phyloP scores from a whole-genome alignment of 2,888 invertebrate species.

The Troides aeacus region DNA sequence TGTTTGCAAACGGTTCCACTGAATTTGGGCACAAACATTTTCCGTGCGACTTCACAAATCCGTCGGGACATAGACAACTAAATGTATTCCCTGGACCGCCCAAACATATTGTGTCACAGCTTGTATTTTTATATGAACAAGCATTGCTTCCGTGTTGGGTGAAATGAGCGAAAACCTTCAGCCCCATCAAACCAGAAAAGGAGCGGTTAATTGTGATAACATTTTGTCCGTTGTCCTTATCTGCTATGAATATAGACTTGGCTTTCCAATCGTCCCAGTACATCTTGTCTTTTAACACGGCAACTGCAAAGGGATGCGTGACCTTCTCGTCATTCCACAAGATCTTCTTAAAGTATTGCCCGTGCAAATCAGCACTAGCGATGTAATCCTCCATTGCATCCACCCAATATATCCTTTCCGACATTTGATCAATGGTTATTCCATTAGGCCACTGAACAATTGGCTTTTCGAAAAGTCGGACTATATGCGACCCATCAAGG shows the following conservation, averaged over 20 bases:
- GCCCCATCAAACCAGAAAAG: constrained; percentile 87
- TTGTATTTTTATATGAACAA: constrained; percentile 80
- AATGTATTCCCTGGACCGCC: constrained; percentile 84
- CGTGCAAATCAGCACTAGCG: constrained; percentile 86
- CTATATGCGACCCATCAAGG: constrained; percentile 86
- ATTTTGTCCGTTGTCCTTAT: constrained; percentile 86
- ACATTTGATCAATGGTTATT: constrained; percentile 90
- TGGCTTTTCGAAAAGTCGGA: constrained; percentile 82
- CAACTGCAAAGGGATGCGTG: constrained; percentile 92
- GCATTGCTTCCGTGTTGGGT: constrained; percentile 87
- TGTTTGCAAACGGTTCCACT: constrained; percentile 80
- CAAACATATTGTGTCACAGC: constrained; percentile 88
- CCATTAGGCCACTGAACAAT: constrained; percentile 93
- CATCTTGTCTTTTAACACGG: constrained; percentile 90
- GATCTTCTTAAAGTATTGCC: constrained; percentile 83
- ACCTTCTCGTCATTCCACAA: constrained; percentile 83
- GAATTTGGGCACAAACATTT: constrained; percentile 90
- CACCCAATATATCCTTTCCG: constrained; percentile 92
- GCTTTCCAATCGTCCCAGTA: constrained; percentile 96
- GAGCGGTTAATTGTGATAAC: constrained; percentile 81
- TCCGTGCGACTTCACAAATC: constrained; percentile 76
- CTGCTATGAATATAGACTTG: constrained; percentile 87
- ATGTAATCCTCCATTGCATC: constrained; percentile 92
- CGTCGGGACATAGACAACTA: constrained; percentile 91
- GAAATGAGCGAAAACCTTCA: constrained; percentile 88